Evolutionary conservation across 2,113 vertebrate genomes (phyloP).

Genomic region (Typhlomys cinereus): DNA sequence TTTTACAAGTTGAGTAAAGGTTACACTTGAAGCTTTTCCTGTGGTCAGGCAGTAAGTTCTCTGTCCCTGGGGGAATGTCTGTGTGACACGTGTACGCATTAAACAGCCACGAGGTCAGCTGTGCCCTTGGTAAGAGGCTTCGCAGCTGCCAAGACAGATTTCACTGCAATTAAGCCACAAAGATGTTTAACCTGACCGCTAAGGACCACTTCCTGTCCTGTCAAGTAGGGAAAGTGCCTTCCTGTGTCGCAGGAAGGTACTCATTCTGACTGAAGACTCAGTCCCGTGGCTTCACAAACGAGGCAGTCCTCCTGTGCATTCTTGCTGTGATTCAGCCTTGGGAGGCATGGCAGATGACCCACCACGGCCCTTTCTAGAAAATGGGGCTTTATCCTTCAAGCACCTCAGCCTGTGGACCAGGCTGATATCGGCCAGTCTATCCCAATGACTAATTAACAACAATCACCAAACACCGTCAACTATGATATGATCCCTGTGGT

Average conservation of each 20-base stretch:
- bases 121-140: no score
- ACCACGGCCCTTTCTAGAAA: background rate
- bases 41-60: background rate
- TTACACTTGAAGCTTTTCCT: background rate
- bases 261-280: background rate
- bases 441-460: background rate
- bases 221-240: background rate
- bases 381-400: background rate
- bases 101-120: no score
- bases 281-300: background rate
- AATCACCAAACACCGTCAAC: background rate
- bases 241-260: background rate
- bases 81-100: no score
- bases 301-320: no score
- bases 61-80: no score
- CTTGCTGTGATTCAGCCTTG: no score
- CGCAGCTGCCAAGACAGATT: background rate
- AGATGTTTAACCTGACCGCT: background rate
- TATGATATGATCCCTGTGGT: no score
- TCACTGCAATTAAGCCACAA: background rate
- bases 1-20: no score
- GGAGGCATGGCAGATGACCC: no score
- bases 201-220: background rate
- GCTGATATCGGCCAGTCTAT: background rate
- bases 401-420: background rate